Percentiles rank a stretch among this genome's conserved stretches.
These are phyloP conservation scores for Darevskia nairensis DNA, from an alignment of 2,797 vertebrate genomes.

Conservation along the genomic window DNA sequence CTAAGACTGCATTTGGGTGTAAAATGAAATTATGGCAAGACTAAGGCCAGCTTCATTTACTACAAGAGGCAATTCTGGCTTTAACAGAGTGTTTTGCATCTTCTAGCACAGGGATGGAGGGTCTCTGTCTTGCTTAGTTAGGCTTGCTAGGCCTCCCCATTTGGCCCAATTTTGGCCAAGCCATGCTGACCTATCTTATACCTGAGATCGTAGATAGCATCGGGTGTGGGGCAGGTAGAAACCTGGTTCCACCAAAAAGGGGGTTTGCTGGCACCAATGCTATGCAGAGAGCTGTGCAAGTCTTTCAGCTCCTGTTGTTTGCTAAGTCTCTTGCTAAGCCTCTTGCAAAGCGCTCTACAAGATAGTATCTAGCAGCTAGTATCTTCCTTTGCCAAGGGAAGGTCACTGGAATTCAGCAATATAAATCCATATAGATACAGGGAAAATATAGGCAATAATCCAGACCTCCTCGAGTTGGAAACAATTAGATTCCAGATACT, in stretches of 20 bases:
- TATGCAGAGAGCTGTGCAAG: too few relatives aligned
- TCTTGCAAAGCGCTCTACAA: too few relatives aligned
- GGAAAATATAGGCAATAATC: not conserved
- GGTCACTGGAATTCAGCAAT: not conserved
- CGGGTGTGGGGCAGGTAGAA: too few relatives aligned
- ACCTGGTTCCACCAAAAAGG: too few relatives aligned
- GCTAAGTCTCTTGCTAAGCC: too few relatives aligned
- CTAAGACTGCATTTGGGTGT: constrained; percentile 26
- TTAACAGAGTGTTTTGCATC: not conserved
- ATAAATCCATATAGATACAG: not conserved
- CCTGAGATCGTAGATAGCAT: too few relatives aligned
- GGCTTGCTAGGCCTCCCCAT: too few relatives aligned
- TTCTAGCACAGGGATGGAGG: not conserved
- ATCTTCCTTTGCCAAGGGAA: not conserved
- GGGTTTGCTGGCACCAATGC: too few relatives aligned
- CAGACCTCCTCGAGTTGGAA: not conserved
- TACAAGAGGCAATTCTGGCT: not conserved
- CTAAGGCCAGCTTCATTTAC: not conserved
- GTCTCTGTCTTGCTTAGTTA: too few relatives aligned
- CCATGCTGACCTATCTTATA: too few relatives aligned
- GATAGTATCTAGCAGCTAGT: not conserved
- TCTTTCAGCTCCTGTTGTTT: too few relatives aligned
- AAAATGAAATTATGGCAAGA: not conserved
- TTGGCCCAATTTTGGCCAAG: too few relatives aligned
- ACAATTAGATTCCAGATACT: not conserved